Percentiles rank a stretch among this genome's conserved stretches.
Evolutionary conservation across 1,140 invertebrate genomes (phyloP).

Genomic region (Magallana ariakensis): DNA sequence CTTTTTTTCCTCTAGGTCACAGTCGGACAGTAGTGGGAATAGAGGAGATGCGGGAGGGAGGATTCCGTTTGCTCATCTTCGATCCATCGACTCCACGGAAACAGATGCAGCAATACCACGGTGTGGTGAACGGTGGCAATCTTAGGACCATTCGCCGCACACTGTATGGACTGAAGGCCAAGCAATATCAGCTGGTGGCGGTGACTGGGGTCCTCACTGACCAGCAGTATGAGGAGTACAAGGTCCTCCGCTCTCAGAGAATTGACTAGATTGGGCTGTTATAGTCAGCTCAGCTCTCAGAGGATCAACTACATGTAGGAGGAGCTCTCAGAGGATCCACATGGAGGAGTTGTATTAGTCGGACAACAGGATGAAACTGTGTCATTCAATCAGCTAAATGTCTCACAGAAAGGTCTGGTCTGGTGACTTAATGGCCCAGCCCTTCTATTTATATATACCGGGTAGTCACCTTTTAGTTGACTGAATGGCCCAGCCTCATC

Average conservation of each 20-base stretch:
- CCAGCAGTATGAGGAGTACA: constrained; percentile 81
- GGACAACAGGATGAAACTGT: no score
- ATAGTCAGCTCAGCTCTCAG: no score
- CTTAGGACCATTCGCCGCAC: constrained; percentile 88
- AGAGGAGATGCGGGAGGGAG: constrained; percentile 86
- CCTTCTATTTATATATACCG: no score
- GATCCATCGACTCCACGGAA: constrained; percentile 91
- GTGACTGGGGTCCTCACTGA: constrained; percentile 88
- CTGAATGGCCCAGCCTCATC: no score
- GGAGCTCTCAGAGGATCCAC: no score
- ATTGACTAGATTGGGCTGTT: constrained; percentile 38
- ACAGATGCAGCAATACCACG: constrained; percentile 86
- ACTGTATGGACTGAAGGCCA: constrained; percentile 86
- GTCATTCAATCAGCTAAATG: no score
- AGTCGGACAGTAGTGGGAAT: constrained; percentile 93
- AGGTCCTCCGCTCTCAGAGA: constrained; percentile 9
- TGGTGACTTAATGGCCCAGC: no score
- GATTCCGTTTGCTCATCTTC: constrained; percentile 88
- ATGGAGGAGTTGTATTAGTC: no score
- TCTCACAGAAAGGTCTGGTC: no score
- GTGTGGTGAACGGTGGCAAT: constrained; percentile 81
- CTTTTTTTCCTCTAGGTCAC: constrained; percentile 84
- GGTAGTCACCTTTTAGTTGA: no score
- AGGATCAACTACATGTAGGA: no score
- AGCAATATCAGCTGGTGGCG: constrained; percentile 92